Percentiles rank a stretch among this genome's conserved stretches.
These are phyloP conservation scores for Diaphora mendica DNA, from an alignment of 2,888 invertebrate genomes.

Conservation along the genomic window DNA sequence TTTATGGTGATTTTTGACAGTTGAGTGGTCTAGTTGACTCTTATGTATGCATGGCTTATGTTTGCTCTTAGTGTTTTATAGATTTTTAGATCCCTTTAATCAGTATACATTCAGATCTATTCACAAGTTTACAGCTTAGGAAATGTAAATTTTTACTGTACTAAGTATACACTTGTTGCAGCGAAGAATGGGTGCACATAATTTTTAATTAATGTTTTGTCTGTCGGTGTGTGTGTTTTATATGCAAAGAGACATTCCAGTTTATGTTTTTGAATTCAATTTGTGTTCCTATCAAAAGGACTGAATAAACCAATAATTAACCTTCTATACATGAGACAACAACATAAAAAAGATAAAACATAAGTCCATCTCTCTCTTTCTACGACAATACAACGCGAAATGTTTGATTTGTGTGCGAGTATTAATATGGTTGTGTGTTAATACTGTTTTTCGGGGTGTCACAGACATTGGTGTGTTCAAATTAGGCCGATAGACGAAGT, in stretches of 20 bases:
- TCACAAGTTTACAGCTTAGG: constrained; percentile 24
- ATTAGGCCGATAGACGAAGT: constrained; percentile 25
- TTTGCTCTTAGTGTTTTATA: constrained; percentile 38
- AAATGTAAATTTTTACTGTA: constrained; percentile 23
- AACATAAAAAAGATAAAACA: constrained; percentile 16
- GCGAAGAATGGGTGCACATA: constrained; percentile 25
- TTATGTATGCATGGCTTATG: constrained; percentile 45
- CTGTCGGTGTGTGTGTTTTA: constrained; percentile 17
- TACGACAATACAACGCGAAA: constrained; percentile 39
- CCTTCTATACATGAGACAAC: not conserved
- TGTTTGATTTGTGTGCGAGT: constrained; percentile 38
- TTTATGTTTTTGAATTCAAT: constrained; percentile 3
- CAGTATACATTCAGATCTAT: constrained; percentile 33
- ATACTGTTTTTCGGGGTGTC: constrained; percentile 30
- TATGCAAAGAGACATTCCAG: constrained; percentile 16
- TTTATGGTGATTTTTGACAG: constrained; percentile 33
- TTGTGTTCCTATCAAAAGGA: constrained; percentile 4
- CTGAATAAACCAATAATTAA: constrained; percentile 10
- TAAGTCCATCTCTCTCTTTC: constrained; percentile 20
- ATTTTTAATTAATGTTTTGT: constrained; percentile 19
- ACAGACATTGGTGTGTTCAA: constrained; percentile 38
- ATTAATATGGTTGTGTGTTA: constrained; percentile 48
- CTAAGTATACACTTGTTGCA: constrained; percentile 25
- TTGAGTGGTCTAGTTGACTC: constrained; percentile 25
- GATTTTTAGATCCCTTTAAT: constrained; percentile 25